phyloP scores from a whole-genome alignment of 2,888 invertebrate genomes.

The Augochlorella aurata region DNA sequence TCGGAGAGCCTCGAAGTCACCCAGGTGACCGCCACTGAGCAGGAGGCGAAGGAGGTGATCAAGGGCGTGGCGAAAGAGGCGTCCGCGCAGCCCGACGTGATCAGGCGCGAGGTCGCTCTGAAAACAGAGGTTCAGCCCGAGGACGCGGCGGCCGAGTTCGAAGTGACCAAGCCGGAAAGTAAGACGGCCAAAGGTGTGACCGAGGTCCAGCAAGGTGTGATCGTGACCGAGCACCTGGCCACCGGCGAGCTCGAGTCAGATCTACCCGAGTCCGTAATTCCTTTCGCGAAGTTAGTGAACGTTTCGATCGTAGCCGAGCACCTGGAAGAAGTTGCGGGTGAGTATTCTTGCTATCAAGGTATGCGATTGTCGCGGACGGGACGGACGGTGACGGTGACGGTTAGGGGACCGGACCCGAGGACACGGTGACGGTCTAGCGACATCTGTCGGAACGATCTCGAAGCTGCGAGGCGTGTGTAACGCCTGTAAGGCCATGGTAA shows the following conservation, averaged over 20 bases:
- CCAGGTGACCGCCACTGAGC: slow-evolving; percentile 80
- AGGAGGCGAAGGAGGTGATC: slow-evolving; percentile 78
- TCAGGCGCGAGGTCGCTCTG: slow-evolving; percentile 81
- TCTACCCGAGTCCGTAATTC: slow-evolving; percentile 79
- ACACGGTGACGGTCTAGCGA: slow-evolving; percentile 31
- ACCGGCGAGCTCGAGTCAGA: slow-evolving; percentile 83
- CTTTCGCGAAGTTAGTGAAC: slow-evolving; percentile 81
- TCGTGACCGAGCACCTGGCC: slow-evolving; percentile 82
- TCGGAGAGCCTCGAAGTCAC: slow-evolving; percentile 80
- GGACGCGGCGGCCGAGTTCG: slow-evolving; percentile 71
- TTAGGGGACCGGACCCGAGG: slow-evolving; percentile 35
- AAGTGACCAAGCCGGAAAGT: slow-evolving; percentile 68
- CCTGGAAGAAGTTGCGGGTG: slow-evolving; percentile 75
- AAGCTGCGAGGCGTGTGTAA: neutral
- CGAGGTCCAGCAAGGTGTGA: slow-evolving; percentile 81
- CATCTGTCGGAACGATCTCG: slow-evolving; percentile 5
- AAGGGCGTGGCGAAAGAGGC: slow-evolving; percentile 81
- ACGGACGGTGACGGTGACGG: slow-evolving; percentile 44
- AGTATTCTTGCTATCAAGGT: slow-evolving; percentile 70
- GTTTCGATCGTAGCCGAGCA: slow-evolving; percentile 77
- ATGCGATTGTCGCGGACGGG: slow-evolving; percentile 52
- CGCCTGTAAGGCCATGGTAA: neutral
- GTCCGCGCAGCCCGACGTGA: slow-evolving; percentile 81
- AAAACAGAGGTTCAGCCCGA: slow-evolving; percentile 78
- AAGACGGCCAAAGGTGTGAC: slow-evolving; percentile 75